Evolutionary conservation across 2,888 invertebrate genomes (phyloP).

Genomic region (Salticus scenicus): DNA sequence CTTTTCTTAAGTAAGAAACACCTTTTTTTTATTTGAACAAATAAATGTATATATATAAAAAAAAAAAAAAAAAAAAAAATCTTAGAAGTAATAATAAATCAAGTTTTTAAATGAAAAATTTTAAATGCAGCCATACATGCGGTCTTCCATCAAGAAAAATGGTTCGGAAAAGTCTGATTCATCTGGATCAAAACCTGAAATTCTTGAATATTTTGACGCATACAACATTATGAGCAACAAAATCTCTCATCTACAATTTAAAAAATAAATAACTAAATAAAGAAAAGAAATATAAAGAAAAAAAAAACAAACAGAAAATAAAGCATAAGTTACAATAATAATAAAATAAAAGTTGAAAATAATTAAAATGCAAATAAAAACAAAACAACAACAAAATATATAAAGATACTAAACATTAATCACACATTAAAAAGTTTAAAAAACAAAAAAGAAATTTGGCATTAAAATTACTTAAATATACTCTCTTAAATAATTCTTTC

Average conservation of each 20-base stretch:
- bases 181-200: conserved; percentile 38
- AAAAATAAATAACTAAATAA: conserved; percentile 26
- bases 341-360: neutral
- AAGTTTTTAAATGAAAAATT: no score
- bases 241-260: conserved; percentile 29
- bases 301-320: neutral
- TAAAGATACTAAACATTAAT: neutral
- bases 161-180: conserved; percentile 4
- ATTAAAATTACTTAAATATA: no score
- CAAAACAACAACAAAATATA: neutral
- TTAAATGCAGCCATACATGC: conserved; percentile 45
- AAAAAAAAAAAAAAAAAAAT: no score
- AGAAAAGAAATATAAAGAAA: conserved; percentile 25
- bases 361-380: neutral
- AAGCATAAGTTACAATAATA: neutral
- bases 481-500: no score
- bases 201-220: conserved; percentile 43
- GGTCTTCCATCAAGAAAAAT: conserved; percentile 49
- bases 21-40: no score
- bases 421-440: neutral
- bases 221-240: conserved; percentile 28
- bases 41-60: no score
- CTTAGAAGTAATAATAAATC: no score
- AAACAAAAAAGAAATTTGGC: neutral
- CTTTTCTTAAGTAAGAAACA: no score